Base-by-base conservation (phyloP, 2,888 invertebrate genomes). In the Ophion obscuratus region DNA sequence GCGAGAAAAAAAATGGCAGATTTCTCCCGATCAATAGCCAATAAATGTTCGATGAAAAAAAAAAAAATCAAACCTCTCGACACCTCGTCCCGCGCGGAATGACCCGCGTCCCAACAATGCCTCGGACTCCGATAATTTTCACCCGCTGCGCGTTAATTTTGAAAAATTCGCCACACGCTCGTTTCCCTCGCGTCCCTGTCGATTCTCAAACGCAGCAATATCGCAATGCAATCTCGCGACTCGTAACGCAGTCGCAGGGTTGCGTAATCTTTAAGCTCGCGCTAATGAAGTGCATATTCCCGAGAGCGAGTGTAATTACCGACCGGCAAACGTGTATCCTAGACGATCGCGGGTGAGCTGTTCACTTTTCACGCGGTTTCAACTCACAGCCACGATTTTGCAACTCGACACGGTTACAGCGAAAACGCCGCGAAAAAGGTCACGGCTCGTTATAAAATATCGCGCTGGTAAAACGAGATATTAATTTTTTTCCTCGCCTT, bases 231-330 rank as follows among this genome's bases (percentile, higher is more conserved):
- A 91, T 91, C 90, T 92, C 91, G 91, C 47, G 10, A 1, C 14
- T 47, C 47, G 53, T 53, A 53, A 17, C 17, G 53, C 53, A 53
- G 17, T 53, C 53, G 89, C 86, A 87, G 89, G 71, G 73, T 93
- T 93, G 92, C 90, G 92, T 91, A 93, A 93, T 89, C 71, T 86
- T 89, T 88, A 90, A 77, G 80, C 83, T 73, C 90, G 88, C 91
- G 91, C 57, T 93, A 93, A 94, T 93, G 92, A 93, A 93, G 93
- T 92, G 92, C 91, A 92, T 91, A 66, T 47, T 44, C 74, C 92
- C 90, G 91, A 89, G 86, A 89, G 53, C 14, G 53, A 53, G 85
- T 84, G 91, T 92, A 93, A 93, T 93, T 93, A 93, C 90, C 89
- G 89, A 88, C 89, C 66, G 74, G 64, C 66, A 73, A 74, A 24